These are phyloP conservation scores for Felis catus DNA, from an alignment of 2,113 vertebrate genomes.

Conservation along the genomic window F.catus_Fca126_mat1.0 CM031415.1:90642501-90643000, in stretches of 20 bases:
- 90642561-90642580: background rate
- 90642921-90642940: too few relatives aligned
- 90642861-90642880: too few relatives aligned
- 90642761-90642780: background rate
- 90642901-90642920: too few relatives aligned
- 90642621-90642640: background rate
- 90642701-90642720: background rate
- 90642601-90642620: background rate
- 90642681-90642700: background rate
- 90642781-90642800: background rate
- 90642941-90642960: too few relatives aligned
- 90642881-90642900: too few relatives aligned
- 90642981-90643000: too few relatives aligned
- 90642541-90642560: background rate
- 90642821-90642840: background rate
- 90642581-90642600: background rate
- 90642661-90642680: background rate
- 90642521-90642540: background rate
- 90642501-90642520: constrained; percentile 13
- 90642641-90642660: background rate
- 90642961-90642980: too few relatives aligned
- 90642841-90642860: background rate
- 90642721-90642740: background rate
- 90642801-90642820: background rate
- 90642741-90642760: background rate